Base-by-base conservation (phyloP, 1,140 invertebrate genomes). In the Apis dorsata region DNA sequence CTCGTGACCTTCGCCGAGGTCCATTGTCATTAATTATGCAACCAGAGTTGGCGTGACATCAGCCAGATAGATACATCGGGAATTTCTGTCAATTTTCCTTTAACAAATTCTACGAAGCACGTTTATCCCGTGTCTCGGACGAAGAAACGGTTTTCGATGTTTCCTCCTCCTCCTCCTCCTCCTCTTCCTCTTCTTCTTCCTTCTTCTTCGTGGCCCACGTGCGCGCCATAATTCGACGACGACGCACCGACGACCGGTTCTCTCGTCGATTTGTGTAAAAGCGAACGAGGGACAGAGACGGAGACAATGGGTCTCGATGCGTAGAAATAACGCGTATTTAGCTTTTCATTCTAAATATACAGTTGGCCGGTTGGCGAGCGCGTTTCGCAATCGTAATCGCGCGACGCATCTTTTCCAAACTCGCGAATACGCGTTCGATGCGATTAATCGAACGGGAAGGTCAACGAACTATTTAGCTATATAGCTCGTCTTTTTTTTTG, bases 1-100 rank as follows among this genome's bases (percentile, higher is more conserved):
- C 78, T 80, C 89, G 80, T 80, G 90, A 88, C 91, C 89, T 90
- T 88, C 85, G 66, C 62, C 85, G 83, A 49, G 65, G 88, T 89
- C 87, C 88, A 91, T 90, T 91, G 88, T 90, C 82, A 81, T 87
- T 88, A 88, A 91, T 92, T 92, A 92, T 91, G 91, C 88, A 91
- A 92, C 84, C 84, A 55, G 85, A 71, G 81, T 73, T 86, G 49
- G 74, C 81, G 84, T 91, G 86, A 90, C 88, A 91, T 91, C 88
- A 90, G 81, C 88, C 24, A 24, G 69, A 65, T 71, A 7, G 74
- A 83, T 86, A 81, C 85, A 88, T 49, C 80, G 85, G 89, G 85
- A 66, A 88, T 89, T 91, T 82, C 86, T 87, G 57, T 85, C 88
- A 85, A 88, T 84, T 90, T 90, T 88, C 85, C 88, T 86, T 4